These are phyloP conservation scores for Ceyx margarethae DNA, from an alignment of 2,113 vertebrate genomes.

Conservation along the genomic window DNA sequence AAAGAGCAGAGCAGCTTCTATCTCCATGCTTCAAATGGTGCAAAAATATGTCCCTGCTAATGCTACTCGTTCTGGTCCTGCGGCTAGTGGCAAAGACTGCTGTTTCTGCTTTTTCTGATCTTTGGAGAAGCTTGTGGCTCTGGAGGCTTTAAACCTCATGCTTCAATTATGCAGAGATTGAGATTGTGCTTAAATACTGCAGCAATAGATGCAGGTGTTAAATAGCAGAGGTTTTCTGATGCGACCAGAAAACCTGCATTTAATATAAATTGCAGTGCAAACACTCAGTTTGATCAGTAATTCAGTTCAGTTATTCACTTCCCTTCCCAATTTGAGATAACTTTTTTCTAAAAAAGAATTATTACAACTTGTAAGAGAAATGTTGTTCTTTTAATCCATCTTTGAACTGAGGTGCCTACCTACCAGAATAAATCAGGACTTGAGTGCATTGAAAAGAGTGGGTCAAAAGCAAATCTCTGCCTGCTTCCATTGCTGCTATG, in stretches of 20 bases:
- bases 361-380: background rate
- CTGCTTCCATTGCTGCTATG: background rate
- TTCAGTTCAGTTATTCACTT: background rate
- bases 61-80: background rate
- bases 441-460: background rate
- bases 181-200: background rate
- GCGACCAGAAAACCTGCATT: background rate
- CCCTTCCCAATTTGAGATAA: background rate
- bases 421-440: background rate
- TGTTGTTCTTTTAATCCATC: background rate
- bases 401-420: background rate
- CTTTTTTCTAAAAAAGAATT: background rate
- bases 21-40: background rate
- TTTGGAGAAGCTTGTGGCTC: background rate
- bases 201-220: background rate
- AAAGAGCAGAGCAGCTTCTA: background rate
- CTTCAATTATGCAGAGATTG: background rate
- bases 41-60: background rate
- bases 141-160: background rate
- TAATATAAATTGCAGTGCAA: background rate
- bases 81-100: background rate
- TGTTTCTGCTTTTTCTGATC: background rate
- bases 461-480: background rate
- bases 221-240: background rate
- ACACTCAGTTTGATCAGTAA: background rate